Base-by-base conservation (phyloP, 2,888 invertebrate genomes). In the Lagria hirta region DNA sequence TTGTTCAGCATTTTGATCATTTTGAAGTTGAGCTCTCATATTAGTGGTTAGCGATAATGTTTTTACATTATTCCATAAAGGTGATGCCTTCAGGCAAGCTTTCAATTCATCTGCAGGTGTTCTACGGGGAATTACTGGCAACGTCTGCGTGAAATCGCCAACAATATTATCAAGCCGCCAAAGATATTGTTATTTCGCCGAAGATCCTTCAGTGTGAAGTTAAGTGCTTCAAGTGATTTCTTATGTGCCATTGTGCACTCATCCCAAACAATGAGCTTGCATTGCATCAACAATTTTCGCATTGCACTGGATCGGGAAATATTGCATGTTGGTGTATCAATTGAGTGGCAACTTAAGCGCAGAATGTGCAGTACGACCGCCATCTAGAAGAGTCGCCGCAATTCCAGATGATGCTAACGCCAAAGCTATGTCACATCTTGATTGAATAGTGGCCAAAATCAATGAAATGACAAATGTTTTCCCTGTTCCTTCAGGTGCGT, bases 331-430 rank as follows among this genome's bases (percentile, higher is more conserved):
- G 8, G 6, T 23, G 4, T n/a, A n/a, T 4, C 58, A 11, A 12
- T 58, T 54, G 6, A 65, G 35, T 30, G 65, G 65, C 27, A 65
- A 53, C 38, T 64, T 64, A 43, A 68, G 64, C 35, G 57, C 51
- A 14, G 61, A 61, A 38, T 68, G 68, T 29, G 22, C 27, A 4
- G 65, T 71, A 54, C 63, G 51, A 15, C 65, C 68, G 42, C 66
- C 61, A 49, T 61, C 54, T 20, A 73, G 53, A 34, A 73, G 54
- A 23, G 64, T 68, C 29, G 71, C 62, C 14, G 66, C 64, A 36
- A 72, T 68, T 32, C 68, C 69, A 5, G 65, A 60, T 17, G 58
- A 68, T 7, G 67, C 69, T 3, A 27, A 11, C 7, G 27, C 27
- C n/a, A 27, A 12, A 6, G 27, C 10, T 3, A 27, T 27, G 57